phyloP scores from a whole-genome alignment of 1,140 invertebrate genomes.

The Trichoplusia ni region DNA sequence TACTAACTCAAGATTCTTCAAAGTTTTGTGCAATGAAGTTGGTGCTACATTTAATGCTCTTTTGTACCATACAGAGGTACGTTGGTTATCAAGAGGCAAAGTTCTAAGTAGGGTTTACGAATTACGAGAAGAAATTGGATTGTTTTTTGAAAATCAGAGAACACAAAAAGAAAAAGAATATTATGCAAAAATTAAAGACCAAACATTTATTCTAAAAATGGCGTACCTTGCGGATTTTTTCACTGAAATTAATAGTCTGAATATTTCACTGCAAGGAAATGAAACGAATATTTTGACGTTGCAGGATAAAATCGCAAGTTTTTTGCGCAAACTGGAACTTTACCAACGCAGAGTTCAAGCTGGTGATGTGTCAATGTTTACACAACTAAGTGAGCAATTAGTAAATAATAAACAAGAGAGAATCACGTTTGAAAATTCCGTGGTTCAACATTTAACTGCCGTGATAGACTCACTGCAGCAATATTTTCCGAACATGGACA shows the following conservation, averaged over 20 bases:
- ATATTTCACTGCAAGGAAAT: slow-evolving; percentile 34
- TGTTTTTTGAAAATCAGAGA: not conserved
- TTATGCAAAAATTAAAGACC: not conserved
- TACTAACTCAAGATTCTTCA: slow-evolving; percentile 5
- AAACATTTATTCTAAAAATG: slow-evolving; percentile 33
- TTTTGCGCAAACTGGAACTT: slow-evolving; percentile 38
- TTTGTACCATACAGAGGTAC: not conserved
- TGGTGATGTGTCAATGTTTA: slow-evolving; percentile 36
- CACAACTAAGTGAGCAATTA: slow-evolving; percentile 37
- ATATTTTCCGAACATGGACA: slow-evolving; percentile 42
- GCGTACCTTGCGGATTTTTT: slow-evolving; percentile 33
- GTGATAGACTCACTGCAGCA: slow-evolving; percentile 1
- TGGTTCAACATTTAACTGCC: slow-evolving; percentile 16
- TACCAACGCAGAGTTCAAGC: slow-evolving; percentile 36
- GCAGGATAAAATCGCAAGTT: slow-evolving; percentile 17
- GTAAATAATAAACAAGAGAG: slow-evolving; percentile 16
- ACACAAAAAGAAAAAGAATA: not conserved
- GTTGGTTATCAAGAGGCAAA: not conserved
- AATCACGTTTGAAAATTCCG: slow-evolving; percentile 22
- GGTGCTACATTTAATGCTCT: not conserved
- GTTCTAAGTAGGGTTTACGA: not conserved
- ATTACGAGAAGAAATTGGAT: not conserved
- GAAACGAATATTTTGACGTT: not conserved
- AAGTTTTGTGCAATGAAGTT: slow-evolving; percentile 7
- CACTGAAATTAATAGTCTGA: slow-evolving; percentile 34